These are phyloP conservation scores for Agonum fuliginosum DNA, from an alignment of 2,888 invertebrate genomes.

Conservation along the genomic window DNA sequence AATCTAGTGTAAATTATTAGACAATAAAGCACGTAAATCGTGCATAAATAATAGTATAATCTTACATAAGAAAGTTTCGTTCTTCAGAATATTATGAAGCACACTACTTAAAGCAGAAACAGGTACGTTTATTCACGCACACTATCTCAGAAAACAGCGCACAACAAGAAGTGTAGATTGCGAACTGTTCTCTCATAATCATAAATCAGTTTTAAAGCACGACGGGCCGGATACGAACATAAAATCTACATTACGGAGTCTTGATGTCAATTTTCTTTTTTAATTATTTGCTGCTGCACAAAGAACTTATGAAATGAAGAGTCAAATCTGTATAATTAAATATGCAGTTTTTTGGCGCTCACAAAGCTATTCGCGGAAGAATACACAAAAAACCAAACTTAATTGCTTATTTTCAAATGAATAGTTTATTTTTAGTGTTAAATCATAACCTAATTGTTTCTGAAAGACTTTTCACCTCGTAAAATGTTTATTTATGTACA, in stretches of 20 bases:
- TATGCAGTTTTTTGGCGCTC: not conserved
- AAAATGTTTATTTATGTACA: too few species aligned
- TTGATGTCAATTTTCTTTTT: not conserved
- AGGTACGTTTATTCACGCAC: not conserved
- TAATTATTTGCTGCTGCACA: slow-evolving; percentile 6
- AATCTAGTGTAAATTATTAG: slow-evolving; percentile 5
- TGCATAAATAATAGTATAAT: slow-evolving; percentile 31
- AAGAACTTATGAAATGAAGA: not conserved
- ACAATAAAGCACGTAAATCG: not conserved
- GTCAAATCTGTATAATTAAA: not conserved
- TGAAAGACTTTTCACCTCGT: too few species aligned
- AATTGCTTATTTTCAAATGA: too few species aligned
- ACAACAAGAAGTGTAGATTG: slow-evolving; percentile 19
- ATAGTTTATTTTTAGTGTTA: not conserved
- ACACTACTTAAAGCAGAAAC: not conserved
- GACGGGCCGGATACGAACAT: slow-evolving; percentile 43
- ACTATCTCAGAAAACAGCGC: not conserved
- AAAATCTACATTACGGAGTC: slow-evolving; percentile 42
- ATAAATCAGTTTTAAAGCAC: slow-evolving; percentile 55
- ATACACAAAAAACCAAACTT: too few species aligned
- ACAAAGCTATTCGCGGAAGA: not conserved
- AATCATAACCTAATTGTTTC: too few species aligned
- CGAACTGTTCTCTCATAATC: slow-evolving; percentile 45
- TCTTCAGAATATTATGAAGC: not conserved
- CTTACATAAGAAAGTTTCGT: slow-evolving; percentile 17